A percentile compares a stretch with the other conserved stretches of the same genome.
phyloP scores from a whole-genome alignment of 2,888 invertebrate genomes.

The Drosophila mulleri region DNA sequence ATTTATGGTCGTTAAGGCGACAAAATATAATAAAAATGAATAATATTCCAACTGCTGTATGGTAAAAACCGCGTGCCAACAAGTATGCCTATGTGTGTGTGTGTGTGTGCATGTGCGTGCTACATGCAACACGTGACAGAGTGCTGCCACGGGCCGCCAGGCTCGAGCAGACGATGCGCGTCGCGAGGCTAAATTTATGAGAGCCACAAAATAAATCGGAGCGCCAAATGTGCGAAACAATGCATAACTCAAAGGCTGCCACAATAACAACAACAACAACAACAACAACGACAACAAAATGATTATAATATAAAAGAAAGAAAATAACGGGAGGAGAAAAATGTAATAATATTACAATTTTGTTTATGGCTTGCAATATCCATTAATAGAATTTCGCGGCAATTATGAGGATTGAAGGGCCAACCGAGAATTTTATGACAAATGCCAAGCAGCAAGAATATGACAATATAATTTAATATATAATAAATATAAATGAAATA shows the following conservation, averaged over 20 bases:
- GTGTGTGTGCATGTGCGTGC: conserved; percentile 17
- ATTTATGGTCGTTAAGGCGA: conserved; percentile 81
- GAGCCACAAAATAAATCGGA: conserved; percentile 74
- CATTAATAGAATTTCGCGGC: conserved; percentile 61
- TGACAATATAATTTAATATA: conserved; percentile 5
- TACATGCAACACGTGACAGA: conserved; percentile 74
- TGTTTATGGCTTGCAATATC: conserved; percentile 53
- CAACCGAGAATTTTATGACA: conserved; percentile 21
- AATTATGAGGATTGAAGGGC: conserved; percentile 38
- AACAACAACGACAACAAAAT: conserved; percentile 15
- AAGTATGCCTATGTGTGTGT: neutral
- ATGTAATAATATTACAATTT: conserved; percentile 50
- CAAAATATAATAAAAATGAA: conserved; percentile 81
- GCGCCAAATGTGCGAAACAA: conserved; percentile 76
- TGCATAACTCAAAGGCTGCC: conserved; percentile 68
- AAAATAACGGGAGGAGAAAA: conserved; percentile 8
- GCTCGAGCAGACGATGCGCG: conserved; percentile 23
- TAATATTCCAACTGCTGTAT: conserved; percentile 71
- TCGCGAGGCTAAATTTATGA: conserved; percentile 63
- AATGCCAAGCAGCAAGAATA: conserved; percentile 9
- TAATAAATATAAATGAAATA: conserved; percentile 22
- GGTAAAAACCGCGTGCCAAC: conserved; percentile 48
- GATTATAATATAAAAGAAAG: conserved; percentile 18
- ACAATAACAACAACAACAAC: conserved; percentile 15
- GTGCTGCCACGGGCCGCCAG: conserved; percentile 59